These are phyloP conservation scores for Nasonia vitripennis DNA, from an alignment of 1,140 invertebrate species.

Conservation along the genomic window DNA sequence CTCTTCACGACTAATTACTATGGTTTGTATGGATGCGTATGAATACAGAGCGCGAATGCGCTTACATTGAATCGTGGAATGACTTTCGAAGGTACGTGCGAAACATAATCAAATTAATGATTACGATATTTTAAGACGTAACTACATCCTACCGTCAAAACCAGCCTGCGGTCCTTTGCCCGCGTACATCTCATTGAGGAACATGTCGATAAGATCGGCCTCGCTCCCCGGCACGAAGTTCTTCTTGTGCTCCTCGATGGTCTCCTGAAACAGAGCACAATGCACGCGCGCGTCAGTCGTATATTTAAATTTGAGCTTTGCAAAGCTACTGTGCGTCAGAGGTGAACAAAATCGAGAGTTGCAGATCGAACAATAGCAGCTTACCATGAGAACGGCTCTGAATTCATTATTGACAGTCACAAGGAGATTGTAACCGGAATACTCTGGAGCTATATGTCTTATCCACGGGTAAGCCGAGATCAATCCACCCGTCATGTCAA, in stretches of 20 bases:
- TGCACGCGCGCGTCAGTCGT: too few relatives aligned
- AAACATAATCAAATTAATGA: background rate
- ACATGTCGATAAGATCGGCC: constrained; percentile 86
- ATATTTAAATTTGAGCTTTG: too few relatives aligned
- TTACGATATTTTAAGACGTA: background rate
- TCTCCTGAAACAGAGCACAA: constrained; percentile 68
- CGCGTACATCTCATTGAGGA: constrained; percentile 81
- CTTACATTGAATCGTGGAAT: too few relatives aligned
- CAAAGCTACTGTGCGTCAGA: too few relatives aligned
- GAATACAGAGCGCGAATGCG: too few relatives aligned
- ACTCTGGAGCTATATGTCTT: constrained; percentile 80
- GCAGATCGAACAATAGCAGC: background rate
- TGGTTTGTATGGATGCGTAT: too few relatives aligned
- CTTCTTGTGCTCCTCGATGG: constrained; percentile 79
- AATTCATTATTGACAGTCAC: constrained; percentile 79
- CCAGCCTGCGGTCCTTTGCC: constrained; percentile 68
- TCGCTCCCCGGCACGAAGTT: constrained; percentile 73
- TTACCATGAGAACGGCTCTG: constrained; percentile 76
- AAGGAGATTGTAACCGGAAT: constrained; percentile 82
- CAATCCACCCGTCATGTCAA: constrained; percentile 83
- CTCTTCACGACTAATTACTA: too few relatives aligned
- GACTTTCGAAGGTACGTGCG: too few relatives aligned
- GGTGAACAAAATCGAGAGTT: too few relatives aligned
- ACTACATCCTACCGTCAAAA: constrained; percentile 76
- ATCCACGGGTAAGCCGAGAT: constrained; percentile 83